phyloP scores from a whole-genome alignment of 2,888 invertebrate genomes.

The Syritta pipiens region DNA sequence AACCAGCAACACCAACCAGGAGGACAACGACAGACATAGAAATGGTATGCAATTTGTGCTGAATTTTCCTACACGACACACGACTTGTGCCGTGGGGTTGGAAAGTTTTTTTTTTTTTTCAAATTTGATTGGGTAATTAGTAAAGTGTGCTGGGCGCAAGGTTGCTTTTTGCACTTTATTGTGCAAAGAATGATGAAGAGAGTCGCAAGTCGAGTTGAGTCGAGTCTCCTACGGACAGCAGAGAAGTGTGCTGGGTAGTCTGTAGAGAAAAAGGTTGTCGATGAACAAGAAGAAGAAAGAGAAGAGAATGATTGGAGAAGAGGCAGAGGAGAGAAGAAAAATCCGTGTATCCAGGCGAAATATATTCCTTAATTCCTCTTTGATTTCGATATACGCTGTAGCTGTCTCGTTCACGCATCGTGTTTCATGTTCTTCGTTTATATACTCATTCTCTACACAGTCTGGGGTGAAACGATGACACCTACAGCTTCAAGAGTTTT shows the following conservation, averaged over 20 bases:
- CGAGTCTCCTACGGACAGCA: no score
- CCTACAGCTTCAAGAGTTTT: constrained; percentile 14
- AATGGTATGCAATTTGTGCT: constrained; percentile 58
- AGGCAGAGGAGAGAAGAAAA: constrained; percentile 21
- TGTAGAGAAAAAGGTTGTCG: no score
- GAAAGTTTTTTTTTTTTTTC: background rate
- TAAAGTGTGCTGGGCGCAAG: constrained; percentile 9
- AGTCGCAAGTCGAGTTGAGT: background rate
- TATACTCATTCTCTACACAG: constrained; percentile 20
- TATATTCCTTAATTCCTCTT: constrained; percentile 51
- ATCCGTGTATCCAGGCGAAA: constrained; percentile 65
- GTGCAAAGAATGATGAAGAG: constrained; percentile 16
- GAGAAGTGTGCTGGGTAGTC: no score
- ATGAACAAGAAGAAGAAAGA: background rate
- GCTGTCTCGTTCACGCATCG: constrained; percentile 35
- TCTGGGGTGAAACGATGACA: constrained; percentile 54
- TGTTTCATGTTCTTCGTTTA: constrained; percentile 15
- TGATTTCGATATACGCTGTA: constrained; percentile 30
- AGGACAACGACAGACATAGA: constrained; percentile 50
- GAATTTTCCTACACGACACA: constrained; percentile 4
- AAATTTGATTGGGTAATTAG: constrained; percentile 26
- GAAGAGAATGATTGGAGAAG: background rate
- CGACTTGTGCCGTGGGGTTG: background rate
- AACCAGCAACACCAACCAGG: constrained; percentile 17
- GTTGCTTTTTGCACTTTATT: constrained; percentile 27